These are phyloP conservation scores for Diarsia brunnea DNA, from an alignment of 2,888 invertebrate species.

Conservation along the genomic window DNA sequence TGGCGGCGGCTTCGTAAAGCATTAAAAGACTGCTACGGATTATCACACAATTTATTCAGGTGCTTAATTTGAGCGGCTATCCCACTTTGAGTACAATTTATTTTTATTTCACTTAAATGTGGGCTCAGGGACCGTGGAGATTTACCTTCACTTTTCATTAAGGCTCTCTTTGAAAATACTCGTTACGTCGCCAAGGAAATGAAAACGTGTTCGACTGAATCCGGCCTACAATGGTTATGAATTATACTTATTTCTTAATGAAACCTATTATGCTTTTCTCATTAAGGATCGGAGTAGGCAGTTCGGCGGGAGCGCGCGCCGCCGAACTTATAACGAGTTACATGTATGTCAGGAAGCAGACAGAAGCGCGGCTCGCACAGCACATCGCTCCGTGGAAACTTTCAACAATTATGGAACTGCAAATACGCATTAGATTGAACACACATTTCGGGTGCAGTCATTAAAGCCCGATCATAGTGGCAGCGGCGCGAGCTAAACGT, in stretches of 20 bases:
- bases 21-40: constrained; percentile 89
- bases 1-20: constrained; percentile 82
- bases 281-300: constrained; percentile 61
- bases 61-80: constrained; percentile 90
- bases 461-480: constrained; percentile 83
- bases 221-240: constrained; percentile 55
- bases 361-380: constrained; percentile 66
- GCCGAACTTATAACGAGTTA: constrained; percentile 84
- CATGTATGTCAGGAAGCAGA: constrained; percentile 71
- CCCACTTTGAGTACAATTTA: constrained; percentile 88
- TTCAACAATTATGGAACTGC: constrained; percentile 84
- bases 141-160: constrained; percentile 86
- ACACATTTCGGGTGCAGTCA: constrained; percentile 83
- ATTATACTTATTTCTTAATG: constrained; percentile 64
- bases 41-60: constrained; percentile 91
- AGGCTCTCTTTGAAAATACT: constrained; percentile 74
- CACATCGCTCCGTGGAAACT: constrained; percentile 75
- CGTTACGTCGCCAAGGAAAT: constrained; percentile 60
- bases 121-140: constrained; percentile 80
- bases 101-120: constrained; percentile 89
- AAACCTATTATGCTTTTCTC: constrained; percentile 71
- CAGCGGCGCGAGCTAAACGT: constrained; percentile 72
- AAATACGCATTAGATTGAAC: constrained; percentile 86
- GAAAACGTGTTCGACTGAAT: constrained; percentile 59
- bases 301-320: constrained; percentile 65